A percentile compares a stretch with the other conserved stretches of the same genome.
These are phyloP conservation scores for Mimachlamys varia DNA, from an alignment of 2,888 invertebrate genomes.

Conservation along the genomic window DNA sequence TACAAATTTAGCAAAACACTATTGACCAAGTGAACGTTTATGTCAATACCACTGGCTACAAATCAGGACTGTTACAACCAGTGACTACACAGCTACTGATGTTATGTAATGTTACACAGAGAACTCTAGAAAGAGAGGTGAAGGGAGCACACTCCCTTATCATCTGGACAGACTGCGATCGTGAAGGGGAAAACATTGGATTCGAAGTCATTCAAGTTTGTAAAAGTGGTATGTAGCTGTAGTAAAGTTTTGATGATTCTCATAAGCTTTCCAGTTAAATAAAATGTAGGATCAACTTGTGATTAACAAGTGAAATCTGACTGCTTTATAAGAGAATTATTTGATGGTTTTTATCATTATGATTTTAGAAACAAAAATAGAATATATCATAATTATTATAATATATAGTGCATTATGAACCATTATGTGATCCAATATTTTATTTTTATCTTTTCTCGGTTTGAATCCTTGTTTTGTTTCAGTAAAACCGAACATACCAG, in stretches of 20 bases:
- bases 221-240: slow-evolving; percentile 81
- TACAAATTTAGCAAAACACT: too few species aligned
- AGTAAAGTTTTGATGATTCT: not conserved
- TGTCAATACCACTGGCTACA: too few species aligned
- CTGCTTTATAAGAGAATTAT: too few species aligned
- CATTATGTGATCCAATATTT: too few species aligned
- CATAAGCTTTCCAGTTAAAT: not conserved
- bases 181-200: slow-evolving; percentile 99
- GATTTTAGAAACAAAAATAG: too few species aligned
- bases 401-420: too few species aligned
- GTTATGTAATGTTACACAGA: slow-evolving; percentile 56
- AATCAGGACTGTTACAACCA: too few species aligned
- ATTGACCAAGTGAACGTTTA: too few species aligned
- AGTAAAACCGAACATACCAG: slow-evolving; percentile 81
- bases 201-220: slow-evolving; percentile 98
- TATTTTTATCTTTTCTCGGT: too few species aligned
- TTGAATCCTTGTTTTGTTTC: slow-evolving; percentile 56
- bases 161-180: slow-evolving; percentile 99
- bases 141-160: slow-evolving; percentile 86
- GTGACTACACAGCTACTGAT: not conserved
- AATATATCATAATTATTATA: too few species aligned
- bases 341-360: too few species aligned
- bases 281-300: not conserved
- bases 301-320: too few species aligned
- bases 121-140: slow-evolving; percentile 82